Conservation (phyloP, 2,888 invertebrate genomes). For the Therioaphis trifolii region DNA sequence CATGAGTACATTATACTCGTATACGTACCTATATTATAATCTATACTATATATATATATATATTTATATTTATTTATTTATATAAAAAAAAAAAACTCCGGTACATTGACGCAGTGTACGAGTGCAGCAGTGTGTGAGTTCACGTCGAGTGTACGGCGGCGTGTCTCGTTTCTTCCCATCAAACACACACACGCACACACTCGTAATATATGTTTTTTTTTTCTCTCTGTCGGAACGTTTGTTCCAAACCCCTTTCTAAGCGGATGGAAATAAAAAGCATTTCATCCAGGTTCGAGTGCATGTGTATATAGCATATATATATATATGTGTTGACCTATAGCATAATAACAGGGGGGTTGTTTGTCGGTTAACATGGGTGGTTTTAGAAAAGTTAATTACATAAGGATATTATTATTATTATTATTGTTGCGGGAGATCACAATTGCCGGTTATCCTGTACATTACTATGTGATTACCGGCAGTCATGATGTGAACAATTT, state of each 20-base stretch:
- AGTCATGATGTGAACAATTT: conserved; percentile 23
- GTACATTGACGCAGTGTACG: too few relatives aligned
- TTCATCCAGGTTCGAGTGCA: background rate
- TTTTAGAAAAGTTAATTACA: conserved; percentile 59
- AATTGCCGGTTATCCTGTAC: conserved; percentile 1
- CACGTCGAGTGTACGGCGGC: background rate
- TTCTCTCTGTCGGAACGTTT: conserved; percentile 3
- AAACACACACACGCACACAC: background rate
- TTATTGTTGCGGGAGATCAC: background rate
- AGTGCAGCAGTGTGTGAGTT: too few relatives aligned
- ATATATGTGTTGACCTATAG: conserved; percentile 3
- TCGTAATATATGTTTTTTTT: background rate
- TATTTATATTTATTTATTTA: too few relatives aligned
- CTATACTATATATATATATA: too few relatives aligned
- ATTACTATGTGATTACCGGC: background rate
- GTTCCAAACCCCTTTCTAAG: conserved; percentile 33
- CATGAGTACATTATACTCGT: too few relatives aligned
- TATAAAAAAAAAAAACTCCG: too few relatives aligned
- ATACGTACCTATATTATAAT: too few relatives aligned
- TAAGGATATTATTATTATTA: conserved; percentile 16
- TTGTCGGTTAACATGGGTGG: conserved; percentile 49
- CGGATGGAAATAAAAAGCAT: conserved; percentile 35
- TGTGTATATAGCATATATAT: background rate
- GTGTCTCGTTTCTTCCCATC: conserved; percentile 23
- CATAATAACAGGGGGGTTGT: conserved; percentile 22